Evolutionary conservation across 2,113 vertebrate genomes (phyloP), one percentile per base, ranked within the genome.

Genomic region (Corythornis vintsioides): DNA sequence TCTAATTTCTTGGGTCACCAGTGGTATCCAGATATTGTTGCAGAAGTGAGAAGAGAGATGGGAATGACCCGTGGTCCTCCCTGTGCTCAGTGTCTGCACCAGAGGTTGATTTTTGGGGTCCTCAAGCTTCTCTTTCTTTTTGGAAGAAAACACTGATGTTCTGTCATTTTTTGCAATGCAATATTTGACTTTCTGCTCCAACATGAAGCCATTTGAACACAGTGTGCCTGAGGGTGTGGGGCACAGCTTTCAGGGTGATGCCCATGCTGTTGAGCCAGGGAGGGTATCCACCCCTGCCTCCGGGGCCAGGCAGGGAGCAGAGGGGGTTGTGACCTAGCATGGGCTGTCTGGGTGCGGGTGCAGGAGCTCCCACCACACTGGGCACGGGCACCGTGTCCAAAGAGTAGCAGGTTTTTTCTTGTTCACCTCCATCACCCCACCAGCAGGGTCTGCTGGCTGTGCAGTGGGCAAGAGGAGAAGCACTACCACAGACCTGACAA

Each of bases 191-290:
- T 76, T 80, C 31, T 83, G 72, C 40, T 56, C 45, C 45, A 61
- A 25, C 25, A 43, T 60, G 38, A 45, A 79, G 10, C 40, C 26
- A 33, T 59, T 67, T 80, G 83, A 24, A 26, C 18, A 2, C 3
- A 24, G 4, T 18, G 15, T 22, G 12, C 43, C 55, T 28, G 52
- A 7, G 15, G 21, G 16, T 0, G 1, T 0, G 0, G 29, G 21
- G 38, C 10, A 26, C 11, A 35, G 56, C 29, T 85, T 66, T 65
- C 0, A 3, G 52, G 38, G 22, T 40, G 65, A 42, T 21, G 35
- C 22, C 45, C 2, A 13, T 17, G 25, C 76, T 61, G 33, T 28
- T 47, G 55, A 56, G 67, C 14, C 14, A 63, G 67, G 47, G 25
- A 10, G 24, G 20, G 29, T 72, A 31, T 35, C 18, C 33, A 83